These are phyloP conservation scores for Mizuhopecten yessoensis DNA, from an alignment of 1,140 invertebrate genomes.

Conservation along the genomic window DNA sequence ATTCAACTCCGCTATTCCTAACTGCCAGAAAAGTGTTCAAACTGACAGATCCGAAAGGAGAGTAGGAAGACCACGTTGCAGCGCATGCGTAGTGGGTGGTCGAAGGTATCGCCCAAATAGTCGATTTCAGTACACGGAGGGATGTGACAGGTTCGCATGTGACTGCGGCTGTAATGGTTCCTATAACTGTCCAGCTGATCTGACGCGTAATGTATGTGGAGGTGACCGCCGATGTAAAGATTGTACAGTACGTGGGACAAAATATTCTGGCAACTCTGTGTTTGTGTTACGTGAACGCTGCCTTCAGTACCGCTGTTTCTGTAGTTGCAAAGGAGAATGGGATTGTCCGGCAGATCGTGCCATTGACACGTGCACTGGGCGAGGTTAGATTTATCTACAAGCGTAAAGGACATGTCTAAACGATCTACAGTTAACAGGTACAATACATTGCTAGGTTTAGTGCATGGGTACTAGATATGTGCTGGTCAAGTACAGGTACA, in stretches of 20 bases:
- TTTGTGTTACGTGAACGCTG: slow-evolving; percentile 62
- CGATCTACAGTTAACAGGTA: too few relatives aligned
- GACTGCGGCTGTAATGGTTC: slow-evolving; percentile 72
- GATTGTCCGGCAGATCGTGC: slow-evolving; percentile 48
- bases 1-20: slow-evolving; percentile 62
- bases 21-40: slow-evolving; percentile 54
- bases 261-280: slow-evolving; percentile 47
- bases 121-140: slow-evolving; percentile 64
- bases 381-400: neutral
- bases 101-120: slow-evolving; percentile 51
- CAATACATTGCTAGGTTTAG: too few relatives aligned
- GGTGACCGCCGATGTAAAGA: neutral
- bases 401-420: neutral
- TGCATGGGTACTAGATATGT: too few relatives aligned
- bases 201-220: slow-evolving; percentile 68
- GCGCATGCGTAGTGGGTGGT: slow-evolving; percentile 48
- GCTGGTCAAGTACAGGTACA: too few relatives aligned
- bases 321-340: slow-evolving; percentile 61
- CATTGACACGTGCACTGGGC: slow-evolving; percentile 44
- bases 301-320: slow-evolving; percentile 58
- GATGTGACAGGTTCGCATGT: slow-evolving; percentile 70
- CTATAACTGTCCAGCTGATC: slow-evolving; percentile 63
- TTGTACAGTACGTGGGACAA: slow-evolving; percentile 48
- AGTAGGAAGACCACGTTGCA: neutral
- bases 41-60: slow-evolving; percentile 34